Evolutionary conservation across 1,140 invertebrate species (phyloP).

Genomic region (Cyrtorhinus lividipennis): DNA sequence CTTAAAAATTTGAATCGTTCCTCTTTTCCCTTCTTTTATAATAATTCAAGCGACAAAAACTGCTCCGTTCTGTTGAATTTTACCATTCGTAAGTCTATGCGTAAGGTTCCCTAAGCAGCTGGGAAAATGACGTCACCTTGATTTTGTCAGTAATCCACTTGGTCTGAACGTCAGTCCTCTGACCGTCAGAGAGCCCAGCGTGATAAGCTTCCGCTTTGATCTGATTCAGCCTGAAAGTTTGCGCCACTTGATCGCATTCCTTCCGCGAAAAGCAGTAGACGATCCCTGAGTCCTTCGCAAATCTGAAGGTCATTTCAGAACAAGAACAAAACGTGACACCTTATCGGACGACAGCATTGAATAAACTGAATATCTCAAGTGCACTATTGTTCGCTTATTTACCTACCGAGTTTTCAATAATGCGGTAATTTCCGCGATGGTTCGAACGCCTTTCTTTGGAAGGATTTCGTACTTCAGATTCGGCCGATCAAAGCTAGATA

Average conservation of each 20-base stretch:
- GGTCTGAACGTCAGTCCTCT: slow-evolving; percentile 53
- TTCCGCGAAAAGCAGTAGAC: slow-evolving; percentile 90
- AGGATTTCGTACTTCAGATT: slow-evolving; percentile 78
- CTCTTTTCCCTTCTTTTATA: too few species aligned
- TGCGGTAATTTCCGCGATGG: slow-evolving; percentile 50
- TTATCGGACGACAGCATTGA: too few species aligned
- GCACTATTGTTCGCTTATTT: too few species aligned
- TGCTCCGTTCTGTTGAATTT: too few species aligned
- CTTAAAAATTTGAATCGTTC: too few species aligned
- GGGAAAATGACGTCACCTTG: slow-evolving; percentile 28
- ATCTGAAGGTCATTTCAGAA: slow-evolving; percentile 13
- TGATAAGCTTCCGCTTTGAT: slow-evolving; percentile 72
- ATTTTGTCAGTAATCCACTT: slow-evolving; percentile 68
- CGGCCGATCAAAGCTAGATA: slow-evolving; percentile 79
- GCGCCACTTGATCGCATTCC: slow-evolving; percentile 68
- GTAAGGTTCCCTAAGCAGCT: too few species aligned
- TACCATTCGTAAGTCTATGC: too few species aligned
- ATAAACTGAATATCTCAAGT: too few species aligned
- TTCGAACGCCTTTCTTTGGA: slow-evolving; percentile 52
- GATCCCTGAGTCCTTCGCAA: slow-evolving; percentile 61
- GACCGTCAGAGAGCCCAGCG: slow-evolving; percentile 62
- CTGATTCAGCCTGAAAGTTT: slow-evolving; percentile 45
- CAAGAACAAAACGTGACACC: too few species aligned
- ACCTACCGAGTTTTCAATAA: slow-evolving; percentile 56
- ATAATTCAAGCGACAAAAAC: too few species aligned